phyloP scores from a whole-genome alignment of 2,113 vertebrate genomes.

The Coregonus clupeaformis region DNA sequence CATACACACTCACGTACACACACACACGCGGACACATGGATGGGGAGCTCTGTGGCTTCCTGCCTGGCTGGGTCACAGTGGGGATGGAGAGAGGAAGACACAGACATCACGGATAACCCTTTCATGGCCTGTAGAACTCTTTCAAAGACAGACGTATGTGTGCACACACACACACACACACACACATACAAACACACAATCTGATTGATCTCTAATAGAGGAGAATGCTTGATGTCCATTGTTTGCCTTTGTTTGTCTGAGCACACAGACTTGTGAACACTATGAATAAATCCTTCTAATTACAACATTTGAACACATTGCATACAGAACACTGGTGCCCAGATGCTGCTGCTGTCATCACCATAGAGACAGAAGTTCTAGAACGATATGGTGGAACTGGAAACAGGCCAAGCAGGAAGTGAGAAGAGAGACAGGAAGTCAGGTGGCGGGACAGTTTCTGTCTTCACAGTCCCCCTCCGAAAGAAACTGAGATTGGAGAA shows the following conservation, averaged over 20 bases:
- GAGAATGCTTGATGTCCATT: too few relatives aligned
- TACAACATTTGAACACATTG: conserved; percentile 46
- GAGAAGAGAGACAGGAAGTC: conserved; percentile 54
- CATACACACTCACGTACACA: too few relatives aligned
- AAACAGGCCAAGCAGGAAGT: conserved; percentile 58
- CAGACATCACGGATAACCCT: conserved; percentile 16
- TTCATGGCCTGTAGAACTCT: background rate
- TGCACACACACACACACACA: background rate
- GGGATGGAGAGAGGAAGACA: conserved; percentile 40
- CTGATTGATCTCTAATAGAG: background rate
- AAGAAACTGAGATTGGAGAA: background rate
- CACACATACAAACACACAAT: background rate
- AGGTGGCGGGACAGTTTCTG: conserved; percentile 44
- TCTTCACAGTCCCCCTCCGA: conserved; percentile 5
- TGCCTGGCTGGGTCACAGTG: conserved; percentile 39
- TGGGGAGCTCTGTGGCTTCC: conserved; percentile 44
- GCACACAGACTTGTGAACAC: conserved; percentile 39
- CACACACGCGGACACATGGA: conserved; percentile 33
- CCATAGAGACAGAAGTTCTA: conserved; percentile 30
- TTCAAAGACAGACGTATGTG: background rate
- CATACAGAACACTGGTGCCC: conserved; percentile 43
- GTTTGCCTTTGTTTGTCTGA: conserved; percentile 33
- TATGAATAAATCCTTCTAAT: conserved; percentile 34
- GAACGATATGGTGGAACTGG: conserved; percentile 34
- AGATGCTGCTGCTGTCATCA: conserved; percentile 61